phyloP scores from a whole-genome alignment of 2,113 vertebrate species.

The Gadus chalcogrammus region DNA sequence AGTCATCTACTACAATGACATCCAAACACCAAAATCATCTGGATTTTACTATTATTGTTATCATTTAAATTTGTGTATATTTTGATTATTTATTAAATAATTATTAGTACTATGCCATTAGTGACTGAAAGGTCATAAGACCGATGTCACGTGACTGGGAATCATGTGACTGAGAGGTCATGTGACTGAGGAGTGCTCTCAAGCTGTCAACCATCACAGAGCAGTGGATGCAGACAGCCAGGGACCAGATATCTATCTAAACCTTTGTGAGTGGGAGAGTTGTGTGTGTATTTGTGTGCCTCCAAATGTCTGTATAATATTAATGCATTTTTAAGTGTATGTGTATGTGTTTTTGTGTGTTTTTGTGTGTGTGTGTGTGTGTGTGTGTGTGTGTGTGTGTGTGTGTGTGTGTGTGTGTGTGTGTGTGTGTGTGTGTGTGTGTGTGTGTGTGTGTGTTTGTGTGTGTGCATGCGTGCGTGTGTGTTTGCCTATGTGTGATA shows the following conservation, averaged over 20 bases:
- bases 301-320: too few species aligned
- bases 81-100: background rate
- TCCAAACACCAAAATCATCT: conserved; percentile 2
- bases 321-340: background rate
- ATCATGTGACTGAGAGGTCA: too few species aligned
- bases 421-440: background rate
- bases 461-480: too few species aligned
- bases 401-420: background rate
- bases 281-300: background rate
- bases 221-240: conserved; percentile 87
- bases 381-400: too few species aligned
- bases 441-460: too few species aligned
- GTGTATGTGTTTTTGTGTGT: background rate
- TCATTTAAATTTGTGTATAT: too few species aligned
- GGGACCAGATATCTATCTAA: conserved; percentile 69
- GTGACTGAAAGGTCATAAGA: background rate
- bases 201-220: conserved; percentile 93
- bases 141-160: conserved; percentile 64
- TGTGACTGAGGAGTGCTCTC: conserved; percentile 76
- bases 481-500: too few species aligned
- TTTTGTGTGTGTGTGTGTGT: too few species aligned
- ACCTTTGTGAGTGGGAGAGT: background rate
- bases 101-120: background rate
- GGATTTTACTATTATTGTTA: too few species aligned
- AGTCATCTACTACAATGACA: conserved; percentile 20